A percentile compares a stretch with the other conserved stretches of the same genome.
These are phyloP conservation scores for Tinea pellionella DNA, from an alignment of 2,888 invertebrate genomes.

Conservation along the genomic window DNA sequence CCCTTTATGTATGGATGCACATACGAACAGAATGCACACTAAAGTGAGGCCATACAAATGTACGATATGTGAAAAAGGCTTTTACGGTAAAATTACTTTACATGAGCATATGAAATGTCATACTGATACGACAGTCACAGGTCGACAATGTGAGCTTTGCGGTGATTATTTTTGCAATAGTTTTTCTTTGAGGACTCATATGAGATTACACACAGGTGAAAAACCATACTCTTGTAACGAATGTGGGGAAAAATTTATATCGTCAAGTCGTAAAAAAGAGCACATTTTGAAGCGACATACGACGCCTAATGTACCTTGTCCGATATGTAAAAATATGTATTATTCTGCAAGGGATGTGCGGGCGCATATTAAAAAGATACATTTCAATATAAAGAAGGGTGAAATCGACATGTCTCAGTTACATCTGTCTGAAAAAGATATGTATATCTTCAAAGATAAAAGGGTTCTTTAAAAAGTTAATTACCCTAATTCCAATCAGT, in stretches of 20 bases:
- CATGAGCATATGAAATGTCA: constrained; percentile 2
- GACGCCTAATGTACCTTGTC: constrained; percentile 23
- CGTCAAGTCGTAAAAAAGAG: constrained; percentile 35
- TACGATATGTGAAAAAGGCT: constrained; percentile 32
- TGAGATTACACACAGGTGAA: constrained; percentile 33
- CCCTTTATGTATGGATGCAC: constrained; percentile 35
- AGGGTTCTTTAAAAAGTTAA: not conserved
- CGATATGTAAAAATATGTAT: constrained; percentile 32
- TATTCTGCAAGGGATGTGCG: constrained; percentile 33
- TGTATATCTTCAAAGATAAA: constrained; percentile 2
- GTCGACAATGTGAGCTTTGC: constrained; percentile 21
- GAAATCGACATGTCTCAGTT: not conserved
- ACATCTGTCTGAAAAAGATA: not conserved
- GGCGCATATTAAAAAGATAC: constrained; percentile 33
- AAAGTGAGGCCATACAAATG: constrained; percentile 32
- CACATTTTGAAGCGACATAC: constrained; percentile 30
- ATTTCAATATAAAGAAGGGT: constrained; percentile 21
- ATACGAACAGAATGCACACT: constrained; percentile 39
- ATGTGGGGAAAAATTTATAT: constrained; percentile 35
- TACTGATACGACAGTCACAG: not conserved
- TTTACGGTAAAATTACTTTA: not conserved
- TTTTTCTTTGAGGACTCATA: constrained; percentile 36
- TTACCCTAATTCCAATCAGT: too few species aligned
- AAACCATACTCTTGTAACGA: constrained; percentile 37
- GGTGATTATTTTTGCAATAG: constrained; percentile 34